phyloP scores from a whole-genome alignment of 2,888 invertebrate genomes.

The Yponomeuta sedellus region DNA sequence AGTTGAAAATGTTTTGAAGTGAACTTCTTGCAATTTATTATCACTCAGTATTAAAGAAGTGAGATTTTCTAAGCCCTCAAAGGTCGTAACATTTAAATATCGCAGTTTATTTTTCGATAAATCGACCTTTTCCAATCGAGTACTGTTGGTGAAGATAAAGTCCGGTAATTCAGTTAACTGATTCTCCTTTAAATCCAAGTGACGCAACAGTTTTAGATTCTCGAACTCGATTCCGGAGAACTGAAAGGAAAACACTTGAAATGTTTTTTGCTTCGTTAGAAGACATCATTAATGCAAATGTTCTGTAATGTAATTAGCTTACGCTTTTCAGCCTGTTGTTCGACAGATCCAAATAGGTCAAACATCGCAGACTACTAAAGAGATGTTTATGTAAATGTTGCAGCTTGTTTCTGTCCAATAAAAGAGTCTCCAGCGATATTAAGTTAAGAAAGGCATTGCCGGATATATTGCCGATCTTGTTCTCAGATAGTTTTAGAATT shows the following conservation, averaged over 20 bases:
- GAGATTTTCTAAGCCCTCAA: slow-evolving; percentile 79
- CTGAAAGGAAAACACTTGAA: slow-evolving; percentile 46
- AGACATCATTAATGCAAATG: background rate
- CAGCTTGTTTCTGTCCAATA: slow-evolving; percentile 74
- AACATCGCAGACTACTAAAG: slow-evolving; percentile 65
- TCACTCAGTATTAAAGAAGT: slow-evolving; percentile 82
- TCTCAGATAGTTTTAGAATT: slow-evolving; percentile 81
- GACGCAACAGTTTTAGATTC: slow-evolving; percentile 71
- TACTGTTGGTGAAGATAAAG: slow-evolving; percentile 74
- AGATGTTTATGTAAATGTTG: slow-evolving; percentile 61
- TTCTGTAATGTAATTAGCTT: slow-evolving; percentile 31
- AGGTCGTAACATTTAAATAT: slow-evolving; percentile 75
- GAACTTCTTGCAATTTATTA: slow-evolving; percentile 80
- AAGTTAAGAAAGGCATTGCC: slow-evolving; percentile 73
- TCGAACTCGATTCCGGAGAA: slow-evolving; percentile 73
- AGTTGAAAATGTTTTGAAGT: slow-evolving; percentile 78
- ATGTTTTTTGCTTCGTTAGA: background rate
- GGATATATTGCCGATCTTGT: slow-evolving; percentile 78
- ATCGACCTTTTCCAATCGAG: slow-evolving; percentile 79
- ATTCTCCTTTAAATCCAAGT: slow-evolving; percentile 83
- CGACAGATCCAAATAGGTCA: slow-evolving; percentile 73
- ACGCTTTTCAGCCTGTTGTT: slow-evolving; percentile 71
- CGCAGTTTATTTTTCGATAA: slow-evolving; percentile 82
- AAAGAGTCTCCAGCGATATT: slow-evolving; percentile 68
- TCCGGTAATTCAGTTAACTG: slow-evolving; percentile 74